These are phyloP conservation scores for Plestiodon gilberti DNA, from an alignment of 2,113 vertebrate genomes.

Conservation along the genomic window DNA sequence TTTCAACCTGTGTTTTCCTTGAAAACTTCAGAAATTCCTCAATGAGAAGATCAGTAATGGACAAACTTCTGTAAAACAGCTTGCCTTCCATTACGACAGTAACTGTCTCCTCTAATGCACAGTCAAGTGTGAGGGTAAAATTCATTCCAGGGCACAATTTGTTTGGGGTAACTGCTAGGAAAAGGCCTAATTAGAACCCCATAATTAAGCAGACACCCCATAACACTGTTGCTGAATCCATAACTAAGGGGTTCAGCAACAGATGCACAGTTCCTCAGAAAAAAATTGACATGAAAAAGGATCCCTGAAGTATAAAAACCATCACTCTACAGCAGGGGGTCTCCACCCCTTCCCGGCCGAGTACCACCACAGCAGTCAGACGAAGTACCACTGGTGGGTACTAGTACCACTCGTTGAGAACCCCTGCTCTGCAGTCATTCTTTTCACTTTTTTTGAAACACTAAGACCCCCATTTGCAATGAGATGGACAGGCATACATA, in stretches of 20 bases:
- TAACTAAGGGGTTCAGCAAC: background rate
- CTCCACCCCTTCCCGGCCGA: no score
- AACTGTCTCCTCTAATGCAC: background rate
- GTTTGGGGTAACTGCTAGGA: background rate
- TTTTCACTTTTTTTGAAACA: background rate
- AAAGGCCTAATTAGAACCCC: background rate
- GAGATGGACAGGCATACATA: no score
- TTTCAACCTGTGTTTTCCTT: background rate
- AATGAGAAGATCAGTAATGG: background rate
- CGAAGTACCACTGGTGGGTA: no score
- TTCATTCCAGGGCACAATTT: background rate
- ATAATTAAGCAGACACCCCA: background rate
- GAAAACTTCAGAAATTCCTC: background rate
- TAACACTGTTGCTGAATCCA: background rate
- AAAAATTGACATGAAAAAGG: background rate
- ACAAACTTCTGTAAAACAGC: background rate
- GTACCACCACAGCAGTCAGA: no score
- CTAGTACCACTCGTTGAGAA: no score
- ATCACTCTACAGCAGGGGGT: background rate
- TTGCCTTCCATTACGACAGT: background rate
- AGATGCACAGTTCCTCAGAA: background rate
- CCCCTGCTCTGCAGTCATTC: no score
- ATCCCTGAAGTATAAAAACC: background rate
- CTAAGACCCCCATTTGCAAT: background rate
- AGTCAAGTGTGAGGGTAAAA: background rate